Base-by-base conservation (phyloP, 2,797 vertebrate species). In the Artibeus jamaicensis region DNA sequence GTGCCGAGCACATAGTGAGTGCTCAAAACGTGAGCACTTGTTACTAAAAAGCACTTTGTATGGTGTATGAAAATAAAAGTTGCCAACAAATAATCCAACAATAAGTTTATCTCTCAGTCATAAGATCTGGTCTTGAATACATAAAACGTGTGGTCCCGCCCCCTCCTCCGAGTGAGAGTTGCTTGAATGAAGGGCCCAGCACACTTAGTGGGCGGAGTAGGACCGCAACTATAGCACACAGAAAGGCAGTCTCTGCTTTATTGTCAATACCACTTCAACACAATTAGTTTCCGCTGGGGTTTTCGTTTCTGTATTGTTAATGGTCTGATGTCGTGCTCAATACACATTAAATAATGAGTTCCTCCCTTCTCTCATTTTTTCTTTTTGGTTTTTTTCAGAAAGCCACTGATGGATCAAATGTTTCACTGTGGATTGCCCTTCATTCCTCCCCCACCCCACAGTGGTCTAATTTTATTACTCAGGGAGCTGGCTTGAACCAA, bases 251-350 rank as follows among this genome's bases (percentile, higher is more conserved):
- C 29, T 96, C 81, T 59, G 12, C 89, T 91, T 91, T 73, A 81
- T 34, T 87, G 87, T 92, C 77, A 14, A 16, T 71, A 93, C 24
- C 37, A 24, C 70, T 86, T 92, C 77, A 90, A 73, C 53, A 73
- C 68, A 88, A 94, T 85, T 67, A 85, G 88, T 74, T 83, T 93
- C 87, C 92, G 93, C 57, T 74, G 93, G 32, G 29, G 59, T 88
- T 95, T 85, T 93, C 81, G n/a, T 86, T 53, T 26, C 89, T 81
- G 7, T 89, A 86, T 94, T 93, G 19, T 89, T 89, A 88, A 89
- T 71, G 57, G 50, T 71, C 34, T 53, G 76, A 89, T 59, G 42
- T 39, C 57, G 78, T 82, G 39, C 39, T 77, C 50, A 15, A 10
- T 55, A 83, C 44, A 92, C 73, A 65, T 42, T 86, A 77, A 86